phyloP scores from a whole-genome alignment of 2,797 vertebrate species.

The Euthynnus affinis region DNA sequence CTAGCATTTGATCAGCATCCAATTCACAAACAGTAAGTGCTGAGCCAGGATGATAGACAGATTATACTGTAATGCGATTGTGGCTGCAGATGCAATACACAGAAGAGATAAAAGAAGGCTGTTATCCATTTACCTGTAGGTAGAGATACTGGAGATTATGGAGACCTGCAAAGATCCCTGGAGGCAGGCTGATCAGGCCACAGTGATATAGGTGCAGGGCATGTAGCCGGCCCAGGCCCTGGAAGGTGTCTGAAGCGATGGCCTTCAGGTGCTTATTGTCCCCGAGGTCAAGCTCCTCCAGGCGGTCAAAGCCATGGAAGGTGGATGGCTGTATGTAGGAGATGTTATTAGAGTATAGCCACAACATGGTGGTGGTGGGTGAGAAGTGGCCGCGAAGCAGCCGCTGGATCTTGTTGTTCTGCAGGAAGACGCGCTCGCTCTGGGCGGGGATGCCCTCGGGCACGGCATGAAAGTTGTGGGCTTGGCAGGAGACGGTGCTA shows the following conservation, averaged over 20 bases:
- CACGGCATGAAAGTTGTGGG: conserved; percentile 93
- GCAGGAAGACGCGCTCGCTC: conserved; percentile 96
- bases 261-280: conserved; percentile 94
- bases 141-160: conserved; percentile 98
- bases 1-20: conserved; percentile 61
- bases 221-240: conserved; percentile 92
- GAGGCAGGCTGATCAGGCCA: conserved; percentile 91
- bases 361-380: conserved; percentile 93
- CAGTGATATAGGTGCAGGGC: conserved; percentile 97
- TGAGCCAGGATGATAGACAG: conserved; percentile 67
- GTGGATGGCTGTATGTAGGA: conserved; percentile 95
- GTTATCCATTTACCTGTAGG: conserved; percentile 87
- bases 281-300: conserved; percentile 97
- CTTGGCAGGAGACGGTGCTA: conserved; percentile 98
- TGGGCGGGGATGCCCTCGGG: conserved; percentile 95
- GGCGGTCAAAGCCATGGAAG: conserved; percentile 92
- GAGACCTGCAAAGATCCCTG: conserved; percentile 91
- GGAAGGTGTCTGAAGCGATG: conserved; percentile 94
- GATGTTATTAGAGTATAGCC: conserved; percentile 99
- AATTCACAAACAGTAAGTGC: conserved; percentile 60
- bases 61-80: conserved; percentile 67
- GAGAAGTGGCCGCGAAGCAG: conserved; percentile 95
- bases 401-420: conserved; percentile 96
- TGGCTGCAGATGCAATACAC: conserved; percentile 62
- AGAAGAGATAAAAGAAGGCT: conserved; percentile 54